Evolutionary conservation across 1,140 invertebrate species (phyloP), one percentile per base, ranked within the genome.

Genomic region (Heliconius nattereri): DNA sequence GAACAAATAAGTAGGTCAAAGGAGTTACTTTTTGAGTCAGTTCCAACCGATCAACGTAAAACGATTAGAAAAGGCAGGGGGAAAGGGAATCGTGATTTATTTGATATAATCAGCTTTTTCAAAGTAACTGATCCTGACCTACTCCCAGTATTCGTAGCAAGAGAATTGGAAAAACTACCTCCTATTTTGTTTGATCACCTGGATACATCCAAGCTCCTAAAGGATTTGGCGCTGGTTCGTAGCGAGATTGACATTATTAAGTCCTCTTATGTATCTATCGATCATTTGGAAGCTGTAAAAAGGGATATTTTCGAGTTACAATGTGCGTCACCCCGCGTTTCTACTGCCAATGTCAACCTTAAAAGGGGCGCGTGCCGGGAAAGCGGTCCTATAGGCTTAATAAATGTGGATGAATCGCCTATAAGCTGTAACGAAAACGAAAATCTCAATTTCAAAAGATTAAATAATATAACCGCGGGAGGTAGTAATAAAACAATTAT

Each of bases 111-210:
- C 19, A 75, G 70, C 26, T 6, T 83, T 20, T 76, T 83, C 32
- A 83, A 78, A 71, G 29, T 52, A 52, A 52, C 49, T 13, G 49
- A 52, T 72, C 71, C 81, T 73, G 82, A 83, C 77, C 8, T 71
- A 6, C 6, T 85, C 19, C 80, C 80, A 0, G 74, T 85, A 5
- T 85, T 83, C 74, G 79, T 85, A 40, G 37, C 37, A 40, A 9
- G 37, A 11, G 9, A 40, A 11, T 11, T 40, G 37, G 37, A 40
- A 40, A 85, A 83, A 74, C 60, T 85, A 60, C 82, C 84, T 9
- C 81, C 81, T 3, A 78, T 82, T 5, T 77, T 76, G 0, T 81
- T 84, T 57, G 78, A 84, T 40, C 83, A 81, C 54, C 29, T 85
- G 19, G 84, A 85, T 75, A 75, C 79, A 2, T 80, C 81, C 20